Conservation (phyloP, 2,888 invertebrate species). For the Fabriciana adippe region DNA sequence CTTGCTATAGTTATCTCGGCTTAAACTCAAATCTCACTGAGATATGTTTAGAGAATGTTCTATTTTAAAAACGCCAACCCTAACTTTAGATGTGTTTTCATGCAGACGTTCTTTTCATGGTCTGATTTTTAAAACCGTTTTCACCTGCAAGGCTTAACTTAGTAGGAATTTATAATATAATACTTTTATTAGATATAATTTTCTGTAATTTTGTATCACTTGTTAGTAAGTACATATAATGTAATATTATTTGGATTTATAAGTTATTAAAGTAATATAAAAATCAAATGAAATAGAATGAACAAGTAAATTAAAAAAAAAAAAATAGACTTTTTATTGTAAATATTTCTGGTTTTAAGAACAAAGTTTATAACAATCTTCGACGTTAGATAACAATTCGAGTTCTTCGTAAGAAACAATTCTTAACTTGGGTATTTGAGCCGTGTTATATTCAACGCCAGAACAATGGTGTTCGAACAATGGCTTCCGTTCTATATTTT, state of each 20-base stretch:
- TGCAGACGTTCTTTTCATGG: constrained; percentile 25
- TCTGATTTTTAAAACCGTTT: constrained; percentile 26
- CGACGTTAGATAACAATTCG: constrained; percentile 7
- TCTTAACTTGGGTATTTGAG: constrained; percentile 15
- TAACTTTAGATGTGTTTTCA: constrained; percentile 9
- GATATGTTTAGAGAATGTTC: no score
- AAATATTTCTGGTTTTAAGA: neutral
- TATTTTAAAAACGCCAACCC: neutral
- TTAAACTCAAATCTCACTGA: no score
- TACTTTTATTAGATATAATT: no score
- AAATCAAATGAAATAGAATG: neutral
- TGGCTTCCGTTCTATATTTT: constrained; percentile 22
- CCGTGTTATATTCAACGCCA: constrained; percentile 27
- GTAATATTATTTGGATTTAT: no score
- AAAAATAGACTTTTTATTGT: neutral
- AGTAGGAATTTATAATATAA: no score
- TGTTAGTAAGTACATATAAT: no score
- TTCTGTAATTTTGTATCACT: no score
- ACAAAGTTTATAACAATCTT: neutral
- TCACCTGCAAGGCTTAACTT: neutral
- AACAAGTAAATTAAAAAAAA: neutral
- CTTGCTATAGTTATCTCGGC: no score
- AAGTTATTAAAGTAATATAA: no score
- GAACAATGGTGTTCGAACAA: constrained; percentile 40
- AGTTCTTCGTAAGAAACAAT: constrained; percentile 3